Percentiles rank a stretch among this genome's conserved stretches.
These are phyloP conservation scores for Nezara viridula DNA, from an alignment of 2,888 invertebrate species.

Conservation along the genomic window DNA sequence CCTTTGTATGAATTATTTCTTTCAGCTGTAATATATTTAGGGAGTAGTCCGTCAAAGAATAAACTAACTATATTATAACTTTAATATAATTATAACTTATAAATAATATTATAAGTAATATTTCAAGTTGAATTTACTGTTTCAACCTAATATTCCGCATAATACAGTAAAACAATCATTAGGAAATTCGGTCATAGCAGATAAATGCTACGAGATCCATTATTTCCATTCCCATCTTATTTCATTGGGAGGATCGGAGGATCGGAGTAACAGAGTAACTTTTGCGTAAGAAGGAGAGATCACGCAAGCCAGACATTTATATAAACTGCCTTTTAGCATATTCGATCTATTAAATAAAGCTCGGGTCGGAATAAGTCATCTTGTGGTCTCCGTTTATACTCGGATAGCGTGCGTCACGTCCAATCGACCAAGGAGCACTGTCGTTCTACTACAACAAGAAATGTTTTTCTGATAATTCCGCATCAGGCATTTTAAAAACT, in stretches of 20 bases:
- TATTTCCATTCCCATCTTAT: background rate
- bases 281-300: constrained; percentile 6
- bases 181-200: background rate
- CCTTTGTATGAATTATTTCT: no score
- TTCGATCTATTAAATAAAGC: constrained; percentile 16
- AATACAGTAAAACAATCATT: background rate
- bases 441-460: background rate
- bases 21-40: no score
- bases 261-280: background rate
- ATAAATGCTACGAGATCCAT: background rate
- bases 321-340: constrained; percentile 22
- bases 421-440: background rate
- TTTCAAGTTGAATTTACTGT: no score
- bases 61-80: no score
- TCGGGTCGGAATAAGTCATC: constrained; percentile 21
- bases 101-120: no score
- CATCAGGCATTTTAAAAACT: background rate
- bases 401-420: background rate
- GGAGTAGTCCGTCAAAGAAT: no score
- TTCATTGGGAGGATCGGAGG: background rate
- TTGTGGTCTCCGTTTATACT: constrained; percentile 11
- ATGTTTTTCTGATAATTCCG: background rate
- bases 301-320: constrained; percentile 9
- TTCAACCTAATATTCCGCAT: background rate
- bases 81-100: no score